These are phyloP conservation scores for Chalcosyrphus nemorum DNA, from an alignment of 2,888 invertebrate species.

Conservation along the genomic window DNA sequence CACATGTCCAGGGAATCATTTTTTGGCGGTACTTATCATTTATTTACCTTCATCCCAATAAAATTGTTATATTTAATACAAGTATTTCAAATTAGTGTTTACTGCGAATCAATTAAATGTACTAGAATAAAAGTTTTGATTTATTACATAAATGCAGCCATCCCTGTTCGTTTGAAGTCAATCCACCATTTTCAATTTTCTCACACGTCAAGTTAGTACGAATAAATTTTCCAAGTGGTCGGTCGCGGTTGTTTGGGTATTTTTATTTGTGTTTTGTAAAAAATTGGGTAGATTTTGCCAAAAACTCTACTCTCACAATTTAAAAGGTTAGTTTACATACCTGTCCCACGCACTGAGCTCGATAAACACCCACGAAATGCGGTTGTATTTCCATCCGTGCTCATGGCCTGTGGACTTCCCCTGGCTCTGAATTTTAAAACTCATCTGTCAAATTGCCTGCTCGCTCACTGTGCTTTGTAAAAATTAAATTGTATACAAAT, in stretches of 20 bases:
- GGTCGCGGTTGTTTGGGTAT: conserved; percentile 68
- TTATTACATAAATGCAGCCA: conserved; percentile 29
- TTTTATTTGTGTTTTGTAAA: conserved; percentile 48
- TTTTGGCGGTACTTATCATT: no score
- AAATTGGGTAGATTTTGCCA: conserved; percentile 39
- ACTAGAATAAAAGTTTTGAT: background rate
- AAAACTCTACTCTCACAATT: conserved; percentile 26
- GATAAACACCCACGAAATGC: background rate
- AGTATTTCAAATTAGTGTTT: no score
- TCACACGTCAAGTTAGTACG: conserved; percentile 72
- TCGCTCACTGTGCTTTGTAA: conserved; percentile 29
- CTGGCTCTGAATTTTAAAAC: conserved; percentile 29
- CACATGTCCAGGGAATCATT: background rate
- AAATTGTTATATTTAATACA: no score
- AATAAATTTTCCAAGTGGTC: conserved; percentile 66
- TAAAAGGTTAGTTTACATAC: conserved; percentile 56
- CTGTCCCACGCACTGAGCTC: background rate
- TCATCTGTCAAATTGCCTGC: conserved; percentile 59
- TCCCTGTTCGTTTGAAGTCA: conserved; percentile 48
- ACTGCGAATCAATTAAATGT: background rate
- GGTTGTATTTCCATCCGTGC: conserved; percentile 22
- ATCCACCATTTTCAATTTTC: conserved; percentile 73
- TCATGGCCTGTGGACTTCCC: conserved; percentile 46
- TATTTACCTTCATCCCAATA: no score
- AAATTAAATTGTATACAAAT: conserved; percentile 37